Evolutionary conservation across 1,140 invertebrate genomes (phyloP), one percentile per base, ranked within the genome.

Genomic region (Epicauta chinensis): DNA sequence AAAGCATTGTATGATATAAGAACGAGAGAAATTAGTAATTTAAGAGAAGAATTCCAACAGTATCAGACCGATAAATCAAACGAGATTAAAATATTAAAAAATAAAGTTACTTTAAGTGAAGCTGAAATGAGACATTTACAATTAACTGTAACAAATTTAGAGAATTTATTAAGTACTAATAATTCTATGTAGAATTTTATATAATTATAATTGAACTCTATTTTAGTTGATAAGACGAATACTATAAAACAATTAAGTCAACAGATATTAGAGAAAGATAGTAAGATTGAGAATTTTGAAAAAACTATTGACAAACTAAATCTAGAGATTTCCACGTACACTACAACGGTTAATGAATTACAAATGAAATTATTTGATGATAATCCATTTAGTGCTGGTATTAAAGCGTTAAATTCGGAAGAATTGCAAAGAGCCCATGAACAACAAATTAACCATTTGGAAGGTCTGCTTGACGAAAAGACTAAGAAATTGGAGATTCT

Each of bases 1-100:
- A 60, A 69, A 56, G 53, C 68, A 15, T 45, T 72, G 29, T 71
- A 70, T 56, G 66, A 71, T 14, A 55, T 70, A 10, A 53, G 69
- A 58, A 53, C 68, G 13, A 62, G 61, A 37, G 66, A 71, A 60
- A 58, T 68, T 23, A 49, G 63, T 39, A 30, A 29, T n/a, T 58
- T 71, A 41, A 64, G 48, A 36, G 49, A 63, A 31, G 61, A 69
- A 56, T 52, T 65, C 40, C 58, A 65, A 31, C 51, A 58, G 13
- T 60, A 60, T 17, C 60, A 63, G 51, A 15, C 29, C 15, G 51
- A 61, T 23, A 54, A 49, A 36, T 17, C 17, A 6, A 59, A 64
- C 47, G 62, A 70, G 53, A 56, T 70, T 14, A 55, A 63, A 35
- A 35, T 32, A 15, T 47, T 65, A 17, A 61, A 61, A 40, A 57